Conservation (phyloP, 2,888 invertebrate species). For the Stenoptilia bipunctidactyla region DNA sequence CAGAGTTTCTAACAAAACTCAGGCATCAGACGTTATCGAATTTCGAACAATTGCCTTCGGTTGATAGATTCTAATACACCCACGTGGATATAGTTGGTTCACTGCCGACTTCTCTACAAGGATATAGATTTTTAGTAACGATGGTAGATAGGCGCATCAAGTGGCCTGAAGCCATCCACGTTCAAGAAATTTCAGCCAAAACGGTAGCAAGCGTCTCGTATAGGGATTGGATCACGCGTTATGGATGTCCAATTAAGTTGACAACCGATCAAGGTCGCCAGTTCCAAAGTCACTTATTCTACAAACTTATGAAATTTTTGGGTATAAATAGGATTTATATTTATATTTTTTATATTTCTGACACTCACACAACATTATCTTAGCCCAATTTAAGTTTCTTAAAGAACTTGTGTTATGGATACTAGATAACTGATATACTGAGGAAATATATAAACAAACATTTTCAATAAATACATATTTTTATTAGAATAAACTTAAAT, state of each 20-base stretch:
- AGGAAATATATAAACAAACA: no score
- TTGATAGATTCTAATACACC: no score
- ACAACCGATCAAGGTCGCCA: slow-evolving; percentile 16
- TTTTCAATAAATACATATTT: no score
- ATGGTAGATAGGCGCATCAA: slow-evolving; percentile 14
- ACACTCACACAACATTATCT: no score
- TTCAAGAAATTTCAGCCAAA: slow-evolving; percentile 14
- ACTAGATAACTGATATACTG: no score
- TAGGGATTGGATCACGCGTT: slow-evolving; percentile 13
- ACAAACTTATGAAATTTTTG: slow-evolving; percentile 7
- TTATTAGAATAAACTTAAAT: no score
- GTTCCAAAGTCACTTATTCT: slow-evolving; percentile 15
- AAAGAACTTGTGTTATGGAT: no score
- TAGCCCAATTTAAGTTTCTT: no score
- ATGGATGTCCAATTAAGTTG: slow-evolving; percentile 14
- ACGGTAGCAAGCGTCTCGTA: slow-evolving; percentile 16
- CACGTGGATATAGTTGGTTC: neutral
- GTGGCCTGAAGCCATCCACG: slow-evolving; percentile 16
- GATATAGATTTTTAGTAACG: slow-evolving; percentile 13
- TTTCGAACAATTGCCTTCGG: slow-evolving; percentile 9
- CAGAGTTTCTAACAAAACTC: no score
- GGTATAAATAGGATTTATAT: slow-evolving; percentile 15
- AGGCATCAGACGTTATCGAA: slow-evolving; percentile 2
- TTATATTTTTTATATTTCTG: slow-evolving; percentile 15
- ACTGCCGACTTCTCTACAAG: no score